These are phyloP conservation scores for Tylochromis polylepis DNA, from an alignment of 2,113 vertebrate species.

Conservation along the genomic window DNA sequence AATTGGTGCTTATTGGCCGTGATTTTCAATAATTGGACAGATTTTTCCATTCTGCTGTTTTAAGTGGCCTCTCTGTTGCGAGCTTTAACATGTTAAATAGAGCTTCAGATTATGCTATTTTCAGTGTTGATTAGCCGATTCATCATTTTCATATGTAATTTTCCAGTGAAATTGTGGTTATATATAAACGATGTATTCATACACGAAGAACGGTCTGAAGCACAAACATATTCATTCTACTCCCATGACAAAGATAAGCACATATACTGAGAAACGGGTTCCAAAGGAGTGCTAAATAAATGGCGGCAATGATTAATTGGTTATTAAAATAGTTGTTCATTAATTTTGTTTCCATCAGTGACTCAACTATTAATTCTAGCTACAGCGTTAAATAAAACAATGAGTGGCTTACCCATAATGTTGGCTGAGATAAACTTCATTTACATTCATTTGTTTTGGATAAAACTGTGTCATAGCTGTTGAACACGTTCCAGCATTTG, in stretches of 20 bases:
- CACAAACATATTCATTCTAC: background rate
- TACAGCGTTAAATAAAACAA: background rate
- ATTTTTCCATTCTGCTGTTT: background rate
- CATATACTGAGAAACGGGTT: background rate
- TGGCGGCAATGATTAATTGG: background rate
- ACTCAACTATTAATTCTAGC: background rate
- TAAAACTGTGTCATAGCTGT: background rate
- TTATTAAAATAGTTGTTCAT: background rate
- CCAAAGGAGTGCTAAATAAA: background rate
- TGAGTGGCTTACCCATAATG: background rate
- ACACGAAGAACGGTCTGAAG: background rate
- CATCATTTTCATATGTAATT: background rate
- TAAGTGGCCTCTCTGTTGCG: background rate
- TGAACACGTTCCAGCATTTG: background rate
- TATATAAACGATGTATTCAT: background rate
- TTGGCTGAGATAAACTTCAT: background rate
- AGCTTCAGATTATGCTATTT: background rate
- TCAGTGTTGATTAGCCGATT: background rate
- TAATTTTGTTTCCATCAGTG: background rate
- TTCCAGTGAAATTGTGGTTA: background rate
- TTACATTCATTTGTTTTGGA: background rate
- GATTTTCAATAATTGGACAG: background rate
- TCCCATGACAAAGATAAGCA: background rate
- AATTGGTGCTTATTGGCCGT: background rate
- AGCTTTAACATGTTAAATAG: background rate